phyloP scores from a whole-genome alignment of 2,113 vertebrate genomes.

The Indri indri region DNA sequence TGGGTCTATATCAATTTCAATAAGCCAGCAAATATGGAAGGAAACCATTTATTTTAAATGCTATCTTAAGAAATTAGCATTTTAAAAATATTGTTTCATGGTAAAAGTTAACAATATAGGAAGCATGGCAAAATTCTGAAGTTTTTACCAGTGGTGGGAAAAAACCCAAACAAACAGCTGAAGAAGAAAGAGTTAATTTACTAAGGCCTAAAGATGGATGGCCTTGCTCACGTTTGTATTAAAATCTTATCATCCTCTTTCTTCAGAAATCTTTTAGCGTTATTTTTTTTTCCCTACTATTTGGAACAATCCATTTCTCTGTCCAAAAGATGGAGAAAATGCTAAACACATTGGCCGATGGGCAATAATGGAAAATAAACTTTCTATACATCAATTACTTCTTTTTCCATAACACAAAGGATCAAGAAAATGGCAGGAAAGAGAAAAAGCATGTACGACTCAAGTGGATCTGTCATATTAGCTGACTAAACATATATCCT shows the following conservation, averaged over 20 bases:
- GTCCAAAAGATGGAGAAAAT: conserved; percentile 28
- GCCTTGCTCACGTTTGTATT: not conserved
- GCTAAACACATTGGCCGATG: conserved; percentile 16
- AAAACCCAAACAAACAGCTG: not conserved
- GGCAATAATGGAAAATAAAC: conserved; percentile 49
- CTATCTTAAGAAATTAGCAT: not conserved
- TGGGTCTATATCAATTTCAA: not conserved
- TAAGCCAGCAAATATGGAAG: not conserved
- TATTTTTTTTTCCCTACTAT: conserved; percentile 29
- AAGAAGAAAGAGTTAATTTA: conserved; percentile 19
- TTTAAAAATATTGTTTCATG: not conserved
- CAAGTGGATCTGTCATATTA: not conserved
- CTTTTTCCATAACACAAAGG: conserved; percentile 54
- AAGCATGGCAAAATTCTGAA: conserved; percentile 15
- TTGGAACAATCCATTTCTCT: conserved; percentile 40
- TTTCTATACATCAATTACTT: conserved; percentile 52
- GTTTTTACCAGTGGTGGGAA: not conserved
- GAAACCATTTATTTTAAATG: conserved; percentile 29
- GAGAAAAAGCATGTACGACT: not conserved
- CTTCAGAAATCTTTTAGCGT: conserved; percentile 22
- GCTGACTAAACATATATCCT: conserved; percentile 7
- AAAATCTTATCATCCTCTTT: conserved; percentile 40
- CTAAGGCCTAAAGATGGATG: not conserved
- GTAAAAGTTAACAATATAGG: conserved; percentile 8
- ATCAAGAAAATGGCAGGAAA: conserved; percentile 32